Evolutionary conservation across 2,888 invertebrate genomes (phyloP), one percentile per base, ranked within the genome.

Genomic region (Steinernema scapterisci): DNA sequence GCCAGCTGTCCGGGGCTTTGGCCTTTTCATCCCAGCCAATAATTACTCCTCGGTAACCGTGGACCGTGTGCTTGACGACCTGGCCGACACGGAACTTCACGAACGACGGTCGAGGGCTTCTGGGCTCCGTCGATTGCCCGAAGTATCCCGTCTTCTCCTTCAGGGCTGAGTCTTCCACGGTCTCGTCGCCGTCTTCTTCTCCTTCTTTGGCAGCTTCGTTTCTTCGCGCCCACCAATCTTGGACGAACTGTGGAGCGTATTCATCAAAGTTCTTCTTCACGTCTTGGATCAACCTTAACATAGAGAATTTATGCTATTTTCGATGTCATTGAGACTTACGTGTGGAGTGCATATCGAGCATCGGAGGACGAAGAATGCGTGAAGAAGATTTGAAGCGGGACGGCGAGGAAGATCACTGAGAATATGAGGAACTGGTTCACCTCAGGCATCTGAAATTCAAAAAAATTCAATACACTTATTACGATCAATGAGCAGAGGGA

Each of bases 1-100:
- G 70, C 89, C 89, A 90, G n/a, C 81, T 77, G 46, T 88, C 88
- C 38, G 90, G 90, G n/a, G 90, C 90, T 87, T 88, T 88, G 5
- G 89, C 89, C 46, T 80, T 80, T 73, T 86, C 83, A 84, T 91
- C 91, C 91, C 91, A 91, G 46, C 90, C 90, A 48, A 90, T 86
- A 71, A 91, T 89, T 13, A 91, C 90, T 0, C 89, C 91, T 77
- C 89, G 82, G 77, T 89, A 90, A 27, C 89, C 89, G 84, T 88
- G 88, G 7, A 80, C 78, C 79, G 88, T 89, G 77, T 90, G 90
- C 75, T 84, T 81, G 46, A 90, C 87, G 38, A 91, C 90, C 84
- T 91, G 90, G 0, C 91, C 91, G 23, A 91, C 88, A 25, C 89
- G 86, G 81, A 86, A 91, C 71, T 88, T 86, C 1, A 91, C 88